Evolutionary conservation across 53 echinoderm and acorn worm genomes (phyloP).

Genomic region (Echinarachnius parma): DNA sequence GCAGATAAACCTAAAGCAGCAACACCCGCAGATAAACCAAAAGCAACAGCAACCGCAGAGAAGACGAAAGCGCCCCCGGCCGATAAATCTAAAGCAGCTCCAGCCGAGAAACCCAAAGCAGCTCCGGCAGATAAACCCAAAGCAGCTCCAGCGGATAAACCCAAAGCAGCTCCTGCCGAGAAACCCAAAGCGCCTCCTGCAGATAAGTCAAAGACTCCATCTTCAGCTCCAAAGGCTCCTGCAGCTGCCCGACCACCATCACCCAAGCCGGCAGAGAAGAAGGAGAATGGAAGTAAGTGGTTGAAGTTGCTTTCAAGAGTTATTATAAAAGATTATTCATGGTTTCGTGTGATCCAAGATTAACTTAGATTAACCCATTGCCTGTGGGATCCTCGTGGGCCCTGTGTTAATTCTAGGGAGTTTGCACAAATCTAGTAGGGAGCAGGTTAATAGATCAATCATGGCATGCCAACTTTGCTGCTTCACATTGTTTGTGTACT

Average conservation of each 20-base stretch:
- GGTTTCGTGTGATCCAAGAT: no score
- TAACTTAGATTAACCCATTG: no score
- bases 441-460: no score
- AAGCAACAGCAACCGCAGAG: constrained; percentile 4
- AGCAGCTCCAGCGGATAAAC: background rate
- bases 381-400: no score
- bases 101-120: constrained; percentile 24
- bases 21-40: constrained; percentile 7
- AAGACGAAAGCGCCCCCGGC: background rate
- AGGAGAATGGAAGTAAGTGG: constrained; percentile 39
- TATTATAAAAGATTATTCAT: no score
- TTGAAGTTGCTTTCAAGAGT: no score
- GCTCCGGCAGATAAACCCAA: constrained; percentile 7
- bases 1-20: constrained; percentile 9
- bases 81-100: background rate
- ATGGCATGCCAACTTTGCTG: no score
- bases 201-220: constrained; percentile 14
- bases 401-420: no score
- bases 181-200: constrained; percentile 15
- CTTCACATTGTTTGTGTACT: no score
- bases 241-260: constrained; percentile 13
- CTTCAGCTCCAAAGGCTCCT: constrained; percentile 17
- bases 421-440: no score
- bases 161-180: constrained; percentile 24
- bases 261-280: constrained; percentile 25